Conservation (phyloP, 2,797 vertebrate genomes). For the Salmo trutta region DNA sequence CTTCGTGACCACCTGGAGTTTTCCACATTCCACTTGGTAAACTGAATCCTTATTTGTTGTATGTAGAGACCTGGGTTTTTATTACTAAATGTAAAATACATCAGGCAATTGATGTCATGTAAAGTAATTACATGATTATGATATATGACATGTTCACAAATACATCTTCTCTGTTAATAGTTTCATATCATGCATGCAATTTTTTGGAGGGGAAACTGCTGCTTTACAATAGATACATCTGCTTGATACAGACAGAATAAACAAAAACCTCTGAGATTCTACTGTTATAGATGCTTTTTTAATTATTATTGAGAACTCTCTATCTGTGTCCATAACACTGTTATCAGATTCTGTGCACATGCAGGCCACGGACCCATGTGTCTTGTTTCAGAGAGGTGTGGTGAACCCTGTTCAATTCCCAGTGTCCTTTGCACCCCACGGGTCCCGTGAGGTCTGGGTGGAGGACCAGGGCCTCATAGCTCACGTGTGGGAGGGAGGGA, state of each 20-base stretch:
- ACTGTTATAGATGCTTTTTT: neutral
- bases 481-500: slow-evolving; percentile 35
- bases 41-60: slow-evolving; percentile 54
- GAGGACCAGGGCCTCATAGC: slow-evolving; percentile 21
- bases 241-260: neutral
- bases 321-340: neutral
- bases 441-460: slow-evolving; percentile 2
- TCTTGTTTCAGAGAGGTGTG: slow-evolving; percentile 21
- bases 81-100: slow-evolving; percentile 54
- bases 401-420: slow-evolving; percentile 28
- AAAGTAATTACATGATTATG: slow-evolving; percentile 27
- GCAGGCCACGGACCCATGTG: slow-evolving; percentile 15
- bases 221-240: slow-evolving; percentile 9
- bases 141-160: slow-evolving; percentile 39
- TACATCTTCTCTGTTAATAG: slow-evolving; percentile 27
- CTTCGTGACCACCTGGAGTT: slow-evolving; percentile 49
- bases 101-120: slow-evolving; percentile 21
- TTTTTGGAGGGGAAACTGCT: slow-evolving; percentile 15
- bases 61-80: slow-evolving; percentile 40
- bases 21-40: slow-evolving; percentile 60
- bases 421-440: slow-evolving; percentile 15
- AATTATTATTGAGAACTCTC: neutral
- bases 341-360: slow-evolving; percentile 11
- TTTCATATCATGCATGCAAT: neutral
- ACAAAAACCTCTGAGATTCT: neutral